phyloP scores from a whole-genome alignment of 2,113 vertebrate species.

The Nesospiza acunhae region DNA sequence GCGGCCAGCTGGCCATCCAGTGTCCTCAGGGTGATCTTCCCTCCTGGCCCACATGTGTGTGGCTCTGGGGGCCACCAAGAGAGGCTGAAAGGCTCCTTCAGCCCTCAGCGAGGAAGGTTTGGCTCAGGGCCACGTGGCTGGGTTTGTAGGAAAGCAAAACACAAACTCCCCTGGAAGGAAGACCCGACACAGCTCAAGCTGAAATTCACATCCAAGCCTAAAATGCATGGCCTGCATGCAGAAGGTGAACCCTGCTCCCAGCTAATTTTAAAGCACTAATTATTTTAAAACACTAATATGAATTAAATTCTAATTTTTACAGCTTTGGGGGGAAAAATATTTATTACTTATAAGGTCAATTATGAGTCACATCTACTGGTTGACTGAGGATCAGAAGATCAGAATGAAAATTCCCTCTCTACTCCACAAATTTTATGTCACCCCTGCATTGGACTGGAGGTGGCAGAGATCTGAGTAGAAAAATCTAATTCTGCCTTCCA shows the following conservation, averaged over 20 bases:
- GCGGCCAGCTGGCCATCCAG: background rate
- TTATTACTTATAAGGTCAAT: background rate
- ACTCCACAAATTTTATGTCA: background rate
- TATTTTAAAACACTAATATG: background rate
- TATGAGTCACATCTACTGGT: background rate
- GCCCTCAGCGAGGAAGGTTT: background rate
- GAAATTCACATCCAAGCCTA: background rate
- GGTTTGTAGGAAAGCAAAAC: background rate
- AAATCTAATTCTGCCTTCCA: background rate
- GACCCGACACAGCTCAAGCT: background rate
- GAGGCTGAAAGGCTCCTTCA: conserved; percentile 39
- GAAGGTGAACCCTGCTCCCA: background rate
- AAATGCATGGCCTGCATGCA: background rate
- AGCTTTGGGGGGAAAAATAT: background rate
- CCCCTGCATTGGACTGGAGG: background rate
- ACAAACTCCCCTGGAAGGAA: background rate
- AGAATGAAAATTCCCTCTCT: background rate
- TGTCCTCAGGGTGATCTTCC: background rate
- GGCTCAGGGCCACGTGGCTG: background rate
- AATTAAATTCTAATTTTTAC: background rate
- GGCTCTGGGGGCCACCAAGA: background rate
- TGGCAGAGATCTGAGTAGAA: background rate
- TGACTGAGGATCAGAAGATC: background rate
- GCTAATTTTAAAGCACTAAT: background rate
- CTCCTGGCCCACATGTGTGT: background rate